phyloP scores from a whole-genome alignment of 2,797 vertebrate genomes.

The Falco cherrug region DNA sequence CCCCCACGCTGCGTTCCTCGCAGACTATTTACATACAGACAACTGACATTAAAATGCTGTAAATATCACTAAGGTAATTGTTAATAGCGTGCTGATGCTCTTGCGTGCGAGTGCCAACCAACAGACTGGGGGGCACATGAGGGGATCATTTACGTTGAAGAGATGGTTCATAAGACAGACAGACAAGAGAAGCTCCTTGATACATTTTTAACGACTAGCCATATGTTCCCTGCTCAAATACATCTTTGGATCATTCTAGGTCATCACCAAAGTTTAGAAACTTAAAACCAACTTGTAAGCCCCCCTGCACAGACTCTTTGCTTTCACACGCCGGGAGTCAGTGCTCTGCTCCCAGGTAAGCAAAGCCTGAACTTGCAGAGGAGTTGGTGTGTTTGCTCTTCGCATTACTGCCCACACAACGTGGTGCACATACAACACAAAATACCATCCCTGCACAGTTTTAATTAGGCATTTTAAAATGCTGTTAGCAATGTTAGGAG shows the following conservation, averaged over 20 bases:
- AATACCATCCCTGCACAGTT: not conserved
- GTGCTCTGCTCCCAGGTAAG: not conserved
- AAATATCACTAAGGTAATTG: conserved; percentile 63
- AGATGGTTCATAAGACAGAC: conserved; percentile 5
- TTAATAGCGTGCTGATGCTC: conserved; percentile 37
- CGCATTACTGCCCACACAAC: not conserved
- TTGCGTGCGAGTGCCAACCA: conserved; percentile 22
- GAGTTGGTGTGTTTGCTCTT: not conserved
- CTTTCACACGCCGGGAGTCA: not conserved
- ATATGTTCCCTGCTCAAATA: conserved; percentile 66
- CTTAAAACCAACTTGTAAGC: conserved; percentile 51
- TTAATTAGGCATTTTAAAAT: not conserved
- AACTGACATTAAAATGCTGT: conserved; percentile 57
- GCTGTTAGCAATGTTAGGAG: not conserved
- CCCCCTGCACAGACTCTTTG: not conserved
- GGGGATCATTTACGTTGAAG: conserved; percentile 1
- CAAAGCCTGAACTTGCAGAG: not conserved
- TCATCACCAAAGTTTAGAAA: conserved; percentile 68
- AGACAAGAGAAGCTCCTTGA: conserved; percentile 32
- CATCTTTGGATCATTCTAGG: conserved; percentile 66
- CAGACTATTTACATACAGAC: conserved; percentile 58
- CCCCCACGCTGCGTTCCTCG: not conserved
- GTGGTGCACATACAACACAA: not conserved
- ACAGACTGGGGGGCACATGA: conserved; percentile 30
- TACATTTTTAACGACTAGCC: conserved; percentile 67